A percentile compares a stretch with the other conserved stretches of the same genome.
phyloP scores from a whole-genome alignment of 92 coral and sea anemone species.

The Plumapathes pennacea region DNA sequence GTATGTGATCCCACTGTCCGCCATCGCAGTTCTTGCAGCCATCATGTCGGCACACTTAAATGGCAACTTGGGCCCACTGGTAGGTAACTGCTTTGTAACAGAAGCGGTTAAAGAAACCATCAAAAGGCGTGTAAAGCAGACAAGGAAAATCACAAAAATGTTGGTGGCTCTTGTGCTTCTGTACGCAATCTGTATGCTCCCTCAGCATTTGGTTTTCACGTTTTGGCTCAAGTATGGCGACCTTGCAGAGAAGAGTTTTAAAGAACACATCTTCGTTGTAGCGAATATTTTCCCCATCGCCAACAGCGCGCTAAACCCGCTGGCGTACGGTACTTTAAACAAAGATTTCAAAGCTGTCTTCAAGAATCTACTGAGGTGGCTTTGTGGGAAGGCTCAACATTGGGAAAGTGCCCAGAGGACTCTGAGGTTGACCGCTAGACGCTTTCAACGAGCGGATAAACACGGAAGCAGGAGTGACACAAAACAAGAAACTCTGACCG shows the following conservation, averaged over 20 bases:
- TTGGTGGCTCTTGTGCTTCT: slow-evolving; percentile 80
- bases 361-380: slow-evolving; percentile 52
- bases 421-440: too few relatives aligned
- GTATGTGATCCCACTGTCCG: slow-evolving; percentile 59
- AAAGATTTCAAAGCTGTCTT: slow-evolving; percentile 89
- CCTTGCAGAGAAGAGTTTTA: slow-evolving; percentile 53
- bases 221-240: slow-evolving; percentile 77
- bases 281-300: slow-evolving; percentile 98
- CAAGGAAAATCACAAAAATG: slow-evolving; percentile 91
- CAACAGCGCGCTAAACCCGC: slow-evolving; percentile 93
- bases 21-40: slow-evolving; percentile 64
- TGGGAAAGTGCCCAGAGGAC: too few relatives aligned
- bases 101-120: slow-evolving; percentile 68
- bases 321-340: slow-evolving; percentile 90
- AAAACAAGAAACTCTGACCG: too few relatives aligned
- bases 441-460: too few relatives aligned
- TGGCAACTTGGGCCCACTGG: slow-evolving; percentile 45
- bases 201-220: slow-evolving; percentile 86
- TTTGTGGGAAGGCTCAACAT: too few relatives aligned
- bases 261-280: slow-evolving; percentile 75
- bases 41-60: slow-evolving; percentile 65
- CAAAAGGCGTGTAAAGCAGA: slow-evolving; percentile 76
- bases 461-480: too few relatives aligned
- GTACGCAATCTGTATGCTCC: slow-evolving; percentile 93
- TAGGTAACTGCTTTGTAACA: slow-evolving; percentile 34